phyloP scores from a whole-genome alignment of 2,888 invertebrate genomes.

The Masnerella sp. region DNA sequence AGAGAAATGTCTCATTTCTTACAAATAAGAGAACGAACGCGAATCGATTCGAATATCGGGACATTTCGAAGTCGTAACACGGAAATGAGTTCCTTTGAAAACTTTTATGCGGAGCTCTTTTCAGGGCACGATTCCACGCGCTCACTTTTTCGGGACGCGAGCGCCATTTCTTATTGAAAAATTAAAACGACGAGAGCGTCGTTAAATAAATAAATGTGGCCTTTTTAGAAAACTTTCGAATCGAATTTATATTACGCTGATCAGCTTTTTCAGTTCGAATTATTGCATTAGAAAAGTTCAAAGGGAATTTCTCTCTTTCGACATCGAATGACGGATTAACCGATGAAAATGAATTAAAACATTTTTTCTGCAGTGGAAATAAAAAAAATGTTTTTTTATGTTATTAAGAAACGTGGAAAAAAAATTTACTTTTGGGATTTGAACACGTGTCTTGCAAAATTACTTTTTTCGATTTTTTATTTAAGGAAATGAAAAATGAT shows the following conservation, averaged over 20 bases:
- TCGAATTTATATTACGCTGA: too few relatives aligned
- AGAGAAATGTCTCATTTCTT: neutral
- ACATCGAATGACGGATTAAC: too few relatives aligned
- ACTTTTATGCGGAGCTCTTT: constrained; percentile 24
- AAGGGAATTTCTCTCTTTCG: neutral
- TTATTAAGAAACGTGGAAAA: too few relatives aligned
- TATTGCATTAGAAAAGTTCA: neutral
- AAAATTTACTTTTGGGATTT: too few relatives aligned
- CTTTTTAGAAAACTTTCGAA: too few relatives aligned
- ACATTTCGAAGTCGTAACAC: constrained; percentile 36
- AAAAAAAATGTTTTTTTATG: too few relatives aligned
- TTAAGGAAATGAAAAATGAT: neutral
- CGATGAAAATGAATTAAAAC: too few relatives aligned
- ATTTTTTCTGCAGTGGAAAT: too few relatives aligned
- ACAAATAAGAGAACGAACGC: constrained; percentile 13
- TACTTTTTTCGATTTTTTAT: neutral
- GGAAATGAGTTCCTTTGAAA: constrained; percentile 40
- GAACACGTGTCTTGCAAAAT: too few relatives aligned
- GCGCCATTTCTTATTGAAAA: constrained; percentile 24
- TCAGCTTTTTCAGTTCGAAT: neutral
- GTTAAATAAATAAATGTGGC: constrained; percentile 7
- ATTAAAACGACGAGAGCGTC: neutral
- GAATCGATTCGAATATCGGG: constrained; percentile 16
- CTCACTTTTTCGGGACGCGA: constrained; percentile 21
- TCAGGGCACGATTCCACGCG: constrained; percentile 5